These are phyloP conservation scores for Xiphophorus maculatus DNA, from an alignment of 2,113 vertebrate species.

Conservation along the genomic window DNA sequence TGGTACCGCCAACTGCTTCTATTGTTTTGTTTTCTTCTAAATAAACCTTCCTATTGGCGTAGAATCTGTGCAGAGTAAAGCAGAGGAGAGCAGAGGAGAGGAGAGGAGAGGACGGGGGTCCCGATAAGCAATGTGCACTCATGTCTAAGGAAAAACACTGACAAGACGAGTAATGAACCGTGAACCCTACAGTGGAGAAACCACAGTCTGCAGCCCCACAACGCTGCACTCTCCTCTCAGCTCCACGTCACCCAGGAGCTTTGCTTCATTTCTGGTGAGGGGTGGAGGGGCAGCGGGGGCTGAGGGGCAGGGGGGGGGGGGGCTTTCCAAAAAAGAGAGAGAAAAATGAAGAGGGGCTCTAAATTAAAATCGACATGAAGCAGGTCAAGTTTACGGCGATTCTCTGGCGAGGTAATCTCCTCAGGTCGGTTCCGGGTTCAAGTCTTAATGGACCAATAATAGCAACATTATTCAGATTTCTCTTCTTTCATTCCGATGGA, in stretches of 20 bases:
- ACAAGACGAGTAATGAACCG: conserved; percentile 94
- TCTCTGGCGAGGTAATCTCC: conserved; percentile 92
- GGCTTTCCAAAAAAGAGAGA: conserved; percentile 54
- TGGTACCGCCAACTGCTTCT: conserved; percentile 59
- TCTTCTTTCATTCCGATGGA: conserved; percentile 83
- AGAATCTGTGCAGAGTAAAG: conserved; percentile 50
- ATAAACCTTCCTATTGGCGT: conserved; percentile 29
- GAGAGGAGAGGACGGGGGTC: conserved; percentile 36
- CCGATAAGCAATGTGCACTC: conserved; percentile 93
- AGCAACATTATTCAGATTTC: conserved; percentile 95
- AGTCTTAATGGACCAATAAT: conserved; percentile 98
- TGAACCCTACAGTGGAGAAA: conserved; percentile 86
- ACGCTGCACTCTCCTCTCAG: conserved; percentile 75
- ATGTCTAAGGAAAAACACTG: conserved; percentile 93
- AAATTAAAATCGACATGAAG: conserved; percentile 97
- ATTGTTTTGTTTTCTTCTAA: conserved; percentile 11
- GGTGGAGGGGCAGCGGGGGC: conserved; percentile 9
- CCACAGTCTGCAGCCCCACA: conserved; percentile 59
- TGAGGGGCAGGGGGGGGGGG: conserved; percentile 17
- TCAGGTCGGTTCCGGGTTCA: conserved; percentile 92
- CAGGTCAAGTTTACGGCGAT: conserved; percentile 94
- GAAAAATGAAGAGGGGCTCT: conserved; percentile 86
- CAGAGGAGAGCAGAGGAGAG: not conserved
- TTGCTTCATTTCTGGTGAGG: conserved; percentile 4
- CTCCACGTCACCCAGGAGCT: conserved; percentile 34